Evolutionary conservation across 2,113 vertebrate species (phyloP).

Genomic region (Felis chaus): DNA sequence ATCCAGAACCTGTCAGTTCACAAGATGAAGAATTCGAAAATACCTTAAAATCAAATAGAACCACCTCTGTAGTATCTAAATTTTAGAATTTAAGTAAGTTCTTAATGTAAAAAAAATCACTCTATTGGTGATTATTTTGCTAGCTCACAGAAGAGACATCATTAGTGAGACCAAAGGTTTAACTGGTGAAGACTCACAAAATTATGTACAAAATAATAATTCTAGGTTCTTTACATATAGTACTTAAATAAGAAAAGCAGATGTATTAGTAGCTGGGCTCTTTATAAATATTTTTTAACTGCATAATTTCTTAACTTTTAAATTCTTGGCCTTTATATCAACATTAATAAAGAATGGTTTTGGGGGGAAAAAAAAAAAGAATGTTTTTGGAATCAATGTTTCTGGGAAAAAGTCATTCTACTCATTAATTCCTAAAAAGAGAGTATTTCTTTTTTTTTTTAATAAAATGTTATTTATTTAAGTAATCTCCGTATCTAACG

Average conservation of each 20-base stretch:
- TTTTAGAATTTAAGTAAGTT: slow-evolving; percentile 44
- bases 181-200: slow-evolving; percentile 24
- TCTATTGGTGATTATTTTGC: neutral
- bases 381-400: neutral
- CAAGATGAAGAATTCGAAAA: slow-evolving; percentile 2
- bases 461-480: too few relatives aligned
- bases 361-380: too few relatives aligned
- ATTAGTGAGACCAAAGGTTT: slow-evolving; percentile 2
- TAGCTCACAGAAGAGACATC: neutral
- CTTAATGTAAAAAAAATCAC: slow-evolving; percentile 19
- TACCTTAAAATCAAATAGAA: slow-evolving; percentile 79
- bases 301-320: slow-evolving; percentile 20
- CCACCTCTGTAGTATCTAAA: slow-evolving; percentile 26
- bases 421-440: slow-evolving; percentile 30
- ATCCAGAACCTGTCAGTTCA: slow-evolving; percentile 57
- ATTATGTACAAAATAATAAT: slow-evolving; percentile 47
- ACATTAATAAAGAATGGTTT: neutral
- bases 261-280: neutral
- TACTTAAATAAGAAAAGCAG: neutral
- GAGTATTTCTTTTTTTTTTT: neutral
- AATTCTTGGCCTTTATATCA: slow-evolving; percentile 43
- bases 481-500: too few relatives aligned
- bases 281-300: slow-evolving; percentile 47
- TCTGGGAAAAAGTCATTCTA: slow-evolving; percentile 28
- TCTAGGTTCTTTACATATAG: neutral